Base-by-base conservation (phyloP, 2,888 invertebrate genomes). In the Cheilosia vernalis region DNA sequence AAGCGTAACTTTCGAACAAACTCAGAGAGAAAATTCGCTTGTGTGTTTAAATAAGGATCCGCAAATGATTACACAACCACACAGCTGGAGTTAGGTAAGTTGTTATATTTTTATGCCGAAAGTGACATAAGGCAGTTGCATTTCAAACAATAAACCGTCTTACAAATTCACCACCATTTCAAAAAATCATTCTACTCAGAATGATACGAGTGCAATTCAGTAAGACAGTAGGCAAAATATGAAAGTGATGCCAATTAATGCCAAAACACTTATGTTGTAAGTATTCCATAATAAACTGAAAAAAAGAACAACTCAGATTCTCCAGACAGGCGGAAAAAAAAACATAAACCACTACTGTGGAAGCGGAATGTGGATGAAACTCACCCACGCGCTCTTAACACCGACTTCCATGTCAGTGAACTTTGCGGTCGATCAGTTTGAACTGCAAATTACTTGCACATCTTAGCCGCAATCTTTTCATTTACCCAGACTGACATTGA, bases 401-500 rank as follows among this genome's bases (percentile, higher is more conserved):
- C 6, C 4, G 24, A n/a, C 55, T 55, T 53, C 63, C 63, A 63
- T 56, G 63, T 74, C 64, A 74, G 55, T 74, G 73, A 74, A 74
- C 73, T 47, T 24, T 73, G 63, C 63, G 37, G 40, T 63, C 61
- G 53, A 73, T 53, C 73, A 37, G 13, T 58, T 70, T 37, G 37
- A 70, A 60, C 37, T 19, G 51, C 55, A 64, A 73, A 73, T 44
- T 55, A 51, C 56, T 63, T 49, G 24, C 49, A 58, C 40, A n/a
- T 33, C 44, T 58, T 60, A 13, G 37, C 47, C 56, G 30, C 56
- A 44, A 30, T 27, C 51, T 49, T 40, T 40, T 15, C 37, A 13
- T 19, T 37, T 51, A 19, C 21, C 4, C 64, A 13, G 33, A 64
- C 55, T 5, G 21, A 66, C 19, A 24, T 33, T 19, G 37, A 37